Evolutionary conservation across 2,113 vertebrate genomes (phyloP), one percentile per base, ranked within the genome.

Genomic region (Hyaena hyaena): DNA sequence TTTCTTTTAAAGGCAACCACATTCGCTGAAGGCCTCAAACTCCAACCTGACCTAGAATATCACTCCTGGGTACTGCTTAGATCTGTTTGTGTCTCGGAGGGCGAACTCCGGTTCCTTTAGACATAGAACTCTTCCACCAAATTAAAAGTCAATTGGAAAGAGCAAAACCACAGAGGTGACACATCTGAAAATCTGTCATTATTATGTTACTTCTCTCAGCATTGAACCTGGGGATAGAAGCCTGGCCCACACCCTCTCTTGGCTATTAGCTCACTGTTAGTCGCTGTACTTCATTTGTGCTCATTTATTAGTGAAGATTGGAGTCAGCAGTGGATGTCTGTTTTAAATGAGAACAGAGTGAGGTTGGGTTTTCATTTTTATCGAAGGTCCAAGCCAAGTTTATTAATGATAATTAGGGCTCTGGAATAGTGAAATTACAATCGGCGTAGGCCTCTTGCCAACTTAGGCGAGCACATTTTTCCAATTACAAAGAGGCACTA

Each of bases 371-470:
- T 97, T 89, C 63, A 66, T 93, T 95, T 87, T 97, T 90, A 89
- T 95, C 84, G 94, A 79, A 93, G 92, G 69, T 85, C 17, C 45
- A 80, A 96, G 89, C 50, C n/a, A 87, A 86, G 55, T 95, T 95
- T 95, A 88, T 96, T 85, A 96, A 96, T 93, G 81, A 92, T 91
- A 97, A 94, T 77, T 82, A 84, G 65, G 76, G 63, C 73, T 83
- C 90, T 45, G 17, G 74, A 93, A 87, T 39, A 53, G 39, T 88
- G 87, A 65, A 76, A 93, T 88, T 73, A 77, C 45, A 76, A 0
- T 77, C 1, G 10, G 69, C 89, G 14, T 0, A 15, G 76, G 65
- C 45, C 88, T 88, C 43, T 93, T 39, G 95, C 69, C 76, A 24
- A 21, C 43, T 50, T 55, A 35, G 53, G 26, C 4, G 4, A 93